Percentiles rank a stretch among this genome's conserved stretches.
phyloP scores from a whole-genome alignment of 2,888 invertebrate genomes.

The Aleiodes alternator region DNA sequence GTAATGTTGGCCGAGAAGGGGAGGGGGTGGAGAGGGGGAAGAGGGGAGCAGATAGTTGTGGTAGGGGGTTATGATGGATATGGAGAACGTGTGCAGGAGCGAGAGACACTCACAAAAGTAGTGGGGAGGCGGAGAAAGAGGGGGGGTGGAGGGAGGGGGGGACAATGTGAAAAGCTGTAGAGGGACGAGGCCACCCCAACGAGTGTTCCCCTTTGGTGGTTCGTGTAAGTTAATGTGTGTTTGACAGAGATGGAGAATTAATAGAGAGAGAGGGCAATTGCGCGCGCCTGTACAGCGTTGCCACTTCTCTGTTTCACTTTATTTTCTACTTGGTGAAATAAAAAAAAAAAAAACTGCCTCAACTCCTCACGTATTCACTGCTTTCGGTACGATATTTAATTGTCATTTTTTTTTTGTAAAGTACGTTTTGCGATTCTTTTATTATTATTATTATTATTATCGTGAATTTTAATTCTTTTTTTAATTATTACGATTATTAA shows the following conservation, averaged over 20 bases:
- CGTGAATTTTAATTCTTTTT: neutral
- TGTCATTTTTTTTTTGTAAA: neutral
- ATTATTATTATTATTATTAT: neutral
- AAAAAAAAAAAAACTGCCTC: neutral
- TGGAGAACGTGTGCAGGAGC: constrained; percentile 42
- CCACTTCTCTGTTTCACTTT: constrained; percentile 59
- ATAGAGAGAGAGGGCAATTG: constrained; percentile 53
- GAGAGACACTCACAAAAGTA: constrained; percentile 35
- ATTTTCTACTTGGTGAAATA: neutral
- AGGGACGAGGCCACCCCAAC: constrained; percentile 56
- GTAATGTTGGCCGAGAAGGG: constrained; percentile 54
- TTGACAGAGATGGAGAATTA: constrained; percentile 52
- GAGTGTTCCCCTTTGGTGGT: constrained; percentile 58
- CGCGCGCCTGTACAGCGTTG: constrained; percentile 67
- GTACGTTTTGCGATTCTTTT: neutral
- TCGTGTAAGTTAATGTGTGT: constrained; percentile 51
- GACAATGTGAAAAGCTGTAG: constrained; percentile 48
- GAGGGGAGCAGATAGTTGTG: constrained; percentile 57
- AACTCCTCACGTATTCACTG: neutral
- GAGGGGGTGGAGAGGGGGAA: constrained; percentile 49
- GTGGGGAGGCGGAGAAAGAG: constrained; percentile 35
- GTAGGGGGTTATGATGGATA: constrained; percentile 50
- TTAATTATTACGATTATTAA: neutral
- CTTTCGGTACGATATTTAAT: neutral
- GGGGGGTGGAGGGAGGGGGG: constrained; percentile 50